These are phyloP conservation scores for Rosalia funebris DNA, from an alignment of 2,888 invertebrate genomes.

Conservation along the genomic window DNA sequence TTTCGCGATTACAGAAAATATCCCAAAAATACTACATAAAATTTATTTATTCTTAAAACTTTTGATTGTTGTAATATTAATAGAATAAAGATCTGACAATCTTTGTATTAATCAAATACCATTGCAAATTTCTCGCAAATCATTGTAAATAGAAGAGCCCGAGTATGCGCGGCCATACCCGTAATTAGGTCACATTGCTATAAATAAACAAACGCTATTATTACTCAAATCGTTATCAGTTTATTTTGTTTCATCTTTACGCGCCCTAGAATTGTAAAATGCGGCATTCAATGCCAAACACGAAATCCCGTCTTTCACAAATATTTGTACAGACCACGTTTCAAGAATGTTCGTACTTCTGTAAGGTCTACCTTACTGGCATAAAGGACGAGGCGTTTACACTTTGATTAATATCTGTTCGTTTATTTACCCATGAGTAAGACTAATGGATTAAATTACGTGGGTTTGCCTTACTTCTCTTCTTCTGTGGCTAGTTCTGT, in stretches of 20 bases:
- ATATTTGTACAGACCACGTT: neutral
- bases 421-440: too few relatives aligned
- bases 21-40: too few relatives aligned
- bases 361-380: neutral
- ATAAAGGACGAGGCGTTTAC: too few relatives aligned
- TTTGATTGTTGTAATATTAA: too few relatives aligned
- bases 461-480: too few relatives aligned
- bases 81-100: too few relatives aligned
- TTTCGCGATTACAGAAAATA: too few relatives aligned
- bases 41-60: too few relatives aligned
- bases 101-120: too few relatives aligned
- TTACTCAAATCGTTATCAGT: constrained; percentile 3
- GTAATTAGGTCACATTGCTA: constrained; percentile 2
- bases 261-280: neutral
- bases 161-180: neutral
- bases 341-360: neutral
- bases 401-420: too few relatives aligned
- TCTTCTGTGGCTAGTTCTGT: too few relatives aligned
- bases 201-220: constrained; percentile 2
- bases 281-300: neutral
- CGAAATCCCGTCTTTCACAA: neutral
- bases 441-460: too few relatives aligned
- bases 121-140: neutral
- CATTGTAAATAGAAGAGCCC: neutral
- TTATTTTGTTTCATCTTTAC: neutral